Conservation (phyloP, 2,797 vertebrate genomes). For the Pseudochirops corinnae region DNA sequence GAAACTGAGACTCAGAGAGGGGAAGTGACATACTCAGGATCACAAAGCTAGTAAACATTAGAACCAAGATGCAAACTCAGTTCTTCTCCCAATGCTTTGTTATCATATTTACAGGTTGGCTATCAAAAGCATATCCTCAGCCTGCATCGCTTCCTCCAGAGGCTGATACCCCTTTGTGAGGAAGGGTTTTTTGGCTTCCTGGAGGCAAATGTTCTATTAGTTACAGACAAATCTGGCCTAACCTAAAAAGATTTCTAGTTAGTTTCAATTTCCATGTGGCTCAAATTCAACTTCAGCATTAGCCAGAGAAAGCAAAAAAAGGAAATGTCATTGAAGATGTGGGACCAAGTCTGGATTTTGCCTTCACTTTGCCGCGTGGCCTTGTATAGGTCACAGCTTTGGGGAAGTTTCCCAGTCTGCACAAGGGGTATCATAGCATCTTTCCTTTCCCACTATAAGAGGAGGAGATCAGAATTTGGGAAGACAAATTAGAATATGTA, state of each 20-base stretch:
- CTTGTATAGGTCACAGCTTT: conserved; percentile 33
- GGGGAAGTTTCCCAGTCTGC: conserved; percentile 36
- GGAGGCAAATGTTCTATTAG: conserved; percentile 22
- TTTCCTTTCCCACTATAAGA: not conserved
- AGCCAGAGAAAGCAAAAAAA: conserved; percentile 30
- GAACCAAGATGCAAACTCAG: not conserved
- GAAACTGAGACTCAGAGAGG: not conserved
- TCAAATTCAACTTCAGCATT: conserved; percentile 16
- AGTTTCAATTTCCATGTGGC: not conserved
- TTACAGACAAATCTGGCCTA: conserved; percentile 26
- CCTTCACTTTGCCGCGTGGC: not conserved
- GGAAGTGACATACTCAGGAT: not conserved
- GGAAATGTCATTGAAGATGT: conserved; percentile 24
- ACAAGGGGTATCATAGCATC: not conserved
- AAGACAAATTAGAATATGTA: conserved; percentile 37
- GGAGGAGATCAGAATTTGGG: conserved; percentile 10
- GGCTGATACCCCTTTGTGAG: conserved; percentile 43
- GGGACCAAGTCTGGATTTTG: not conserved
- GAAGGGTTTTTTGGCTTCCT: not conserved
- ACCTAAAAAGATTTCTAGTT: conserved; percentile 13
- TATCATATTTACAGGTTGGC: not conserved
- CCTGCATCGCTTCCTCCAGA: conserved; percentile 45
- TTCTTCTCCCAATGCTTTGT: not conserved
- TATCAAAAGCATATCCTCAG: conserved; percentile 46
- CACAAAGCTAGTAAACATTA: not conserved